Conservation (phyloP, 2,888 invertebrate species). For the Hirtodrosophila histrioides region DNA sequence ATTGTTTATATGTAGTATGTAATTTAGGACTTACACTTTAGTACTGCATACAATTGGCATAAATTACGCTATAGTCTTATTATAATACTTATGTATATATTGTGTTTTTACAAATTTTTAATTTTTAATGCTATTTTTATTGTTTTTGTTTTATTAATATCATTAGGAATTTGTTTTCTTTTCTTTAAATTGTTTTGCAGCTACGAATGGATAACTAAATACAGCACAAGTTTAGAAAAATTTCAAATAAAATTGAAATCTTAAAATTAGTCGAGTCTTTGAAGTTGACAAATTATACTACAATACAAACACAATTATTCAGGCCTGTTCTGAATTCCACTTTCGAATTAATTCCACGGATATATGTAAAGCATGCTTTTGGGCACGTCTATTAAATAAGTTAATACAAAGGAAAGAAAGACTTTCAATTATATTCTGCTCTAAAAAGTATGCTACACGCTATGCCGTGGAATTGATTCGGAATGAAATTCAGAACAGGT, state of each 20-base stretch:
- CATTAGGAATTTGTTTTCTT: slow-evolving; percentile 58
- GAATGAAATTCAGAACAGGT: no score
- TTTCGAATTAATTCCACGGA: no score
- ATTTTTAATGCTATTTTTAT: slow-evolving; percentile 35
- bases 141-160: slow-evolving; percentile 30
- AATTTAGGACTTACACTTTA: slow-evolving; percentile 47
- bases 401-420: no score
- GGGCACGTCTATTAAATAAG: no score
- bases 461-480: no score
- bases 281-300: slow-evolving; percentile 9
- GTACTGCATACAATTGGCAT: slow-evolving; percentile 54
- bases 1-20: slow-evolving; percentile 60
- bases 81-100: slow-evolving; percentile 11
- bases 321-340: no score
- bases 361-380: no score
- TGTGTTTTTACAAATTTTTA: slow-evolving; percentile 42
- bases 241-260: slow-evolving; percentile 16
- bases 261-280: slow-evolving; percentile 37
- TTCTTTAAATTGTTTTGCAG: slow-evolving; percentile 19
- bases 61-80: slow-evolving; percentile 30
- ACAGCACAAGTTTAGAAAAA: neutral
- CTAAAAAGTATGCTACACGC: no score
- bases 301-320: no score
- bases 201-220: slow-evolving; percentile 45
- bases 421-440: no score